Conservation (phyloP, 2,797 vertebrate species). For the Onychomys arenicola region DNA sequence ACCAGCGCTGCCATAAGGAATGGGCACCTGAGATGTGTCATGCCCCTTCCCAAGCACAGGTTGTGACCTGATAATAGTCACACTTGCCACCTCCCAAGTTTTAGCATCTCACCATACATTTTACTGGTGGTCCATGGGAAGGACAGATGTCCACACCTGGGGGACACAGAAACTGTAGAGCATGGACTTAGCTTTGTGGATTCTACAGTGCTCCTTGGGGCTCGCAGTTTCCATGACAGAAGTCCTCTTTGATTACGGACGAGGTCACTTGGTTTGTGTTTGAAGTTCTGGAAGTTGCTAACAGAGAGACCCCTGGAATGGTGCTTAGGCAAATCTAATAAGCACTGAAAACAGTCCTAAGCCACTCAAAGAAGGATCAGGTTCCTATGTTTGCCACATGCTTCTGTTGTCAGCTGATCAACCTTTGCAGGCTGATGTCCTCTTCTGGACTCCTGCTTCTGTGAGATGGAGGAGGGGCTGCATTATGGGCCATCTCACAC, state of each 20-base stretch:
- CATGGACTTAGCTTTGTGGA: too few relatives aligned
- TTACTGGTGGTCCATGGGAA: background rate
- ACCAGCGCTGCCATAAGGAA: background rate
- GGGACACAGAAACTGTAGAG: accelerated
- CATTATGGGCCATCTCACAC: accelerated
- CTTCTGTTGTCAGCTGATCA: too few relatives aligned
- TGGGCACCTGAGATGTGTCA: too few relatives aligned
- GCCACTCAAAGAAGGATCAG: background rate
- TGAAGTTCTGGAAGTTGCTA: too few relatives aligned
- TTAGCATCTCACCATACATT: background rate
- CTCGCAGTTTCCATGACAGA: background rate
- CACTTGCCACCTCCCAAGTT: background rate
- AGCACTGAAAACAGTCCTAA: background rate
- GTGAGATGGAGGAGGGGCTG: too few relatives aligned
- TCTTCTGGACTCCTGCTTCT: background rate
- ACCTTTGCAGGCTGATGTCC: background rate
- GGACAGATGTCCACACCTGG: background rate
- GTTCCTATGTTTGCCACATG: background rate
- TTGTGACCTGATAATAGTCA: background rate
- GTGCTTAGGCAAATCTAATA: background rate
- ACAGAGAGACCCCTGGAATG: background rate
- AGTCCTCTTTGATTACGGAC: background rate
- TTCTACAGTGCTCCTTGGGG: background rate
- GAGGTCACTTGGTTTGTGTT: background rate
- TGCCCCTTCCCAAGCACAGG: too few relatives aligned